Evolutionary conservation across 2,888 invertebrate species (phyloP).

Genomic region (Tipula lateralis): DNA sequence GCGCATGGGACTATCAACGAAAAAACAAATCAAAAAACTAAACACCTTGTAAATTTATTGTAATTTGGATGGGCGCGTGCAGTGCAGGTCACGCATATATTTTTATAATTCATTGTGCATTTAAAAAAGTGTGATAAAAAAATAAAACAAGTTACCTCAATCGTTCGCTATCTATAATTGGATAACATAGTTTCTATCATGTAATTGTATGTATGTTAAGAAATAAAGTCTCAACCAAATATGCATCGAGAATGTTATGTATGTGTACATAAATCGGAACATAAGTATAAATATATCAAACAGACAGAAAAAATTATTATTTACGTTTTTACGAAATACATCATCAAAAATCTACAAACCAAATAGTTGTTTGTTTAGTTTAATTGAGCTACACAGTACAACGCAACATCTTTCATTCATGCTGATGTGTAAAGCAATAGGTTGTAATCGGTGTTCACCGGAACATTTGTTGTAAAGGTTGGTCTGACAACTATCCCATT

Average conservation of each 20-base stretch:
- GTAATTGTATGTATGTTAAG: not conserved
- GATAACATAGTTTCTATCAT: not conserved
- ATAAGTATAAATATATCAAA: too few species aligned
- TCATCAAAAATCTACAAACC: not conserved
- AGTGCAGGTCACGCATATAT: not conserved
- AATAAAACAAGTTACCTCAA: not conserved
- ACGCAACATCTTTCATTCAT: not conserved
- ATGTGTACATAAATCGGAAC: not conserved
- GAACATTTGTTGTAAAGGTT: too few species aligned
- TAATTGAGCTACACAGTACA: not conserved
- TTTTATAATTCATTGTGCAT: not conserved
- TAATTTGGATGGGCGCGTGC: not conserved
- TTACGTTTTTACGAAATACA: not conserved
- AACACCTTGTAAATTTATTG: not conserved
- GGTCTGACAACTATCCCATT: too few species aligned
- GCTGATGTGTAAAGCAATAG: not conserved
- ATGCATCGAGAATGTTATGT: not conserved
- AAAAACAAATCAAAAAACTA: not conserved
- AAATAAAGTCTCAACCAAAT: not conserved
- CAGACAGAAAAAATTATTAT: not conserved
- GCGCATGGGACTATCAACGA: not conserved
- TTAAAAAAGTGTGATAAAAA: not conserved
- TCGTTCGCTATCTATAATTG: not conserved
- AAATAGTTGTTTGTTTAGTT: not conserved
- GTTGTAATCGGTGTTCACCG: not conserved